Conservation (phyloP, 2,113 vertebrate genomes). For the Centropristis striata region DNA sequence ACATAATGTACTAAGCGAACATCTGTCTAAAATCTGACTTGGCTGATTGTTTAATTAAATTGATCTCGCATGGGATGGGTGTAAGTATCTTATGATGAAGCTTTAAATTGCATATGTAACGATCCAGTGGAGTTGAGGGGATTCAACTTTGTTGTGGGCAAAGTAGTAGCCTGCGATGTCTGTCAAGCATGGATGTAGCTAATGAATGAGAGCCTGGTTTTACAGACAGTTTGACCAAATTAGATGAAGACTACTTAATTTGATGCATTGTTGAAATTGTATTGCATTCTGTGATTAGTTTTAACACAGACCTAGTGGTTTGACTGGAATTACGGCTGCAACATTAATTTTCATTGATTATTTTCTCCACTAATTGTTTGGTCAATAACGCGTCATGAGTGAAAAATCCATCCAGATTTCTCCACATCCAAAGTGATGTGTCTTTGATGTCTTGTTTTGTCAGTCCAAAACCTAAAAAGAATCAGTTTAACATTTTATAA, state of each 20-base stretch:
- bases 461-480: no score
- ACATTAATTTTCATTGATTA: neutral
- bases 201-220: neutral
- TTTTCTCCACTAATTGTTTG: no score
- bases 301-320: neutral
- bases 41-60: neutral
- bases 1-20: neutral
- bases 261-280: neutral
- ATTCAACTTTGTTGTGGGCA: constrained; percentile 19
- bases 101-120: neutral
- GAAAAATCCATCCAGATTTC: no score
- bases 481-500: no score
- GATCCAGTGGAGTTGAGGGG: neutral
- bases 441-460: no score
- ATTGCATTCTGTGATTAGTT: neutral
- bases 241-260: neutral
- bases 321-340: neutral
- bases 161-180: constrained; percentile 4
- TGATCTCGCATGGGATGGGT: neutral
- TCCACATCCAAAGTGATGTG: no score
- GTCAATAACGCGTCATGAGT: no score
- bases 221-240: neutral
- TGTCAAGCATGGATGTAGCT: neutral
- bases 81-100: neutral
- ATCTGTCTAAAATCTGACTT: neutral